Conservation (phyloP, 2,797 vertebrate species). For the Podarcis lilfordi region DNA sequence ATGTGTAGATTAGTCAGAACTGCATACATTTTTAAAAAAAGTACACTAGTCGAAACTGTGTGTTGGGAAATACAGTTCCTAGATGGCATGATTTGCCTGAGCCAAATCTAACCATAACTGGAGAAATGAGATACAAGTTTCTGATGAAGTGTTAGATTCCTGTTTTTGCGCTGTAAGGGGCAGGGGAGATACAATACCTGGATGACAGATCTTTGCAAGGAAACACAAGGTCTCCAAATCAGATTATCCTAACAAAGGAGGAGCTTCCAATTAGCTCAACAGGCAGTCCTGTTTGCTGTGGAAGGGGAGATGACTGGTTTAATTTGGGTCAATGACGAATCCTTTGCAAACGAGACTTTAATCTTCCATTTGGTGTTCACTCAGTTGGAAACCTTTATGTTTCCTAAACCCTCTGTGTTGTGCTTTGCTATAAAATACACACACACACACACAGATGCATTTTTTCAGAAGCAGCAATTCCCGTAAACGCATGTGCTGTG, state of each 20-base stretch:
- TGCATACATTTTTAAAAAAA: too few species aligned
- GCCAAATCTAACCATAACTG: background rate
- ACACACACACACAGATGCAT: background rate
- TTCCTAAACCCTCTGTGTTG: background rate
- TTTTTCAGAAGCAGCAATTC: background rate
- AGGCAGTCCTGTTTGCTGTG: background rate
- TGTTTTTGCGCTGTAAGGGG: background rate
- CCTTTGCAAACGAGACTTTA: background rate
- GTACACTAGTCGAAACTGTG: too few species aligned
- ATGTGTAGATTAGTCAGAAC: too few species aligned
- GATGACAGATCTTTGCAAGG: background rate
- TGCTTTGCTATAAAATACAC: background rate
- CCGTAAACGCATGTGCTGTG: background rate
- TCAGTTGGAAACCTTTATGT: background rate
- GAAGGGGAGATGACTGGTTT: background rate
- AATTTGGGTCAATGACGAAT: background rate
- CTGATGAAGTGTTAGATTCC: background rate
- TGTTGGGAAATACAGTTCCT: background rate
- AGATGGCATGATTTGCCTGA: too few species aligned
- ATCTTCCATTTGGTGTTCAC: background rate
- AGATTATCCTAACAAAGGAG: background rate
- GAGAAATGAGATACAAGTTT: background rate
- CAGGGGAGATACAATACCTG: background rate
- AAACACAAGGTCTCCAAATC: background rate
- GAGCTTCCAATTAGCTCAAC: background rate